Percentiles rank a stretch among this genome's conserved stretches.
Evolutionary conservation across 2,888 invertebrate genomes (phyloP).

Genomic region (Drosophila picticornis): DNA sequence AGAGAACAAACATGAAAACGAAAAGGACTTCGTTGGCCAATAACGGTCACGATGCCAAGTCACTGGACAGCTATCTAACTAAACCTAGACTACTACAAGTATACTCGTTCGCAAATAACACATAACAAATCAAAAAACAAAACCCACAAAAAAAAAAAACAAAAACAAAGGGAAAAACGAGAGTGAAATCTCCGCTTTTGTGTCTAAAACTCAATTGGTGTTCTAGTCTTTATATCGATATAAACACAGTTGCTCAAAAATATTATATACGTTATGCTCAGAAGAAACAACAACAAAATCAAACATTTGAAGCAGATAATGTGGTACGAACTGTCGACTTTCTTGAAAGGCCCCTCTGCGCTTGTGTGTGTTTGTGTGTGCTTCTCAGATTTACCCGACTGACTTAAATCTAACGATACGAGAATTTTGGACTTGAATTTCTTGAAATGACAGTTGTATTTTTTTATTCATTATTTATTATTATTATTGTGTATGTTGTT

Average conservation of each 20-base stretch:
- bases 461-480: not conserved
- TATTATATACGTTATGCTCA: constrained; percentile 7
- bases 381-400: not conserved
- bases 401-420: not conserved
- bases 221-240: constrained; percentile 19
- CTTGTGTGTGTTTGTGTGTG: constrained; percentile 8
- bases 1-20: constrained; percentile 4
- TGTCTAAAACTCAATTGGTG: constrained; percentile 35
- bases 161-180: not conserved
- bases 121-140: not conserved
- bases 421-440: constrained; percentile 11
- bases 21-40: constrained; percentile 3
- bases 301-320: constrained; percentile 2
- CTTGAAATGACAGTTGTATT: not conserved
- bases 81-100: not conserved
- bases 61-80: not conserved
- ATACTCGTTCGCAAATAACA: not conserved
- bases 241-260: constrained; percentile 25
- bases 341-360: not conserved
- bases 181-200: not conserved
- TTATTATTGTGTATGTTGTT: not conserved
- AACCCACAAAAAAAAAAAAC: not conserved
- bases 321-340: not conserved
- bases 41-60: not conserved
- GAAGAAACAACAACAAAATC: constrained; percentile 1